Evolutionary conservation across 2,888 invertebrate species (phyloP).

Genomic region (Actias luna): DNA sequence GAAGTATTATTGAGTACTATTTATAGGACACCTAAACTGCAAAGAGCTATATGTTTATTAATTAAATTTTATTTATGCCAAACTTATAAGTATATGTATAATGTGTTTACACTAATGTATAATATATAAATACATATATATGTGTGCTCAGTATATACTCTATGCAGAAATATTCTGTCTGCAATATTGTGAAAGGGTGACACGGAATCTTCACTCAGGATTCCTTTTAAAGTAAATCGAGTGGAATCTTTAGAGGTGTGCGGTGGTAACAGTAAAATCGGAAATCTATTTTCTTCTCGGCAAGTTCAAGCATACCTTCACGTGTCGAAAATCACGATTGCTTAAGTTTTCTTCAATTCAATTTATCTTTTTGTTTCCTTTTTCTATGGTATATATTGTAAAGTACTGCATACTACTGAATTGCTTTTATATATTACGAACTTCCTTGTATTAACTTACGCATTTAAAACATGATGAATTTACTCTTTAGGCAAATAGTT

Average conservation of each 20-base stretch:
- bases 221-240: constrained; percentile 47
- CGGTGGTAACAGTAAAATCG: constrained; percentile 32
- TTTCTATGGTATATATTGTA: constrained; percentile 19
- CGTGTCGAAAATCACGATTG: constrained; percentile 11
- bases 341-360: constrained; percentile 11
- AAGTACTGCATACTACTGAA: constrained; percentile 1
- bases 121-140: too few relatives aligned
- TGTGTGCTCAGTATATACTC: too few relatives aligned
- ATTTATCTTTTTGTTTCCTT: constrained; percentile 19
- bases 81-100: too few relatives aligned
- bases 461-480: too few relatives aligned
- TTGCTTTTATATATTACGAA: not conserved
- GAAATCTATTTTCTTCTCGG: constrained; percentile 34
- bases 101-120: too few relatives aligned
- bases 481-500: too few relatives aligned
- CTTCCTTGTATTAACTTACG: not conserved
- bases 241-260: constrained; percentile 43
- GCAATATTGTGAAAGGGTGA: constrained; percentile 9
- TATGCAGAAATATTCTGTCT: not conserved
- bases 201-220: constrained; percentile 17
- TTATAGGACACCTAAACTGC: too few relatives aligned
- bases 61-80: too few relatives aligned
- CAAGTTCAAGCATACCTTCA: constrained; percentile 9
- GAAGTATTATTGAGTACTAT: too few relatives aligned
- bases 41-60: too few relatives aligned